Evolutionary conservation across 2,797 vertebrate genomes (phyloP).

Genomic region (Cryptoblepharus egeriae): DNA sequence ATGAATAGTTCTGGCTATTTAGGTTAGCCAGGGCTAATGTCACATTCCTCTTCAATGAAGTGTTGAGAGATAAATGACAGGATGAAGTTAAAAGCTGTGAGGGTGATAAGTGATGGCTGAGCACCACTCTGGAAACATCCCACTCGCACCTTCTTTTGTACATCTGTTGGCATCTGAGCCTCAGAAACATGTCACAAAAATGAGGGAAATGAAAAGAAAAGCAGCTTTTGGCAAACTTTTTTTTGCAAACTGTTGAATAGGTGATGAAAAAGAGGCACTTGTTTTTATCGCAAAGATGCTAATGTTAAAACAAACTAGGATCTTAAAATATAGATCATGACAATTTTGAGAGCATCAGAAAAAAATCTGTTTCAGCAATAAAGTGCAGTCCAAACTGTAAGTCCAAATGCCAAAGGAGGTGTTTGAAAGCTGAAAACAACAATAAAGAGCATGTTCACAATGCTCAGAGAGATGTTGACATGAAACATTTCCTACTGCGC

Average conservation of each 20-base stretch:
- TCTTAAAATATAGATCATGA: neutral
- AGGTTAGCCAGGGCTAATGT: neutral
- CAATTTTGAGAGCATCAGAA: neutral
- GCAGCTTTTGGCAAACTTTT: neutral
- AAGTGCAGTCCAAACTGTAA: neutral
- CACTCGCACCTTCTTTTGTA: neutral
- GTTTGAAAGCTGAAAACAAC: neutral
- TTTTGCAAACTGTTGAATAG: neutral
- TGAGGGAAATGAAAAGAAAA: neutral
- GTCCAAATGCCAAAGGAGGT: neutral
- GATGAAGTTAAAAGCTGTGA: conserved; percentile 1
- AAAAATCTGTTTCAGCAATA: neutral
- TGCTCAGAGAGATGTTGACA: neutral
- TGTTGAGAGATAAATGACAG: conserved; percentile 17
- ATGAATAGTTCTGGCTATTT: conserved; percentile 10
- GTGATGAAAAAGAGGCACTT: neutral
- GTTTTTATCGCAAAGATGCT: neutral
- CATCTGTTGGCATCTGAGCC: neutral
- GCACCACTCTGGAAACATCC: neutral
- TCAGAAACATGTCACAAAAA: neutral
- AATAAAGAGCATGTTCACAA: neutral
- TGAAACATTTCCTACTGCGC: too few species aligned
- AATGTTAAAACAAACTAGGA: neutral
- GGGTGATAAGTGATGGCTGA: neutral
- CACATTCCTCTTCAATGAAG: neutral